phyloP scores from a whole-genome alignment of 2,113 vertebrate genomes.

The Spheniscus mendiculus region DNA sequence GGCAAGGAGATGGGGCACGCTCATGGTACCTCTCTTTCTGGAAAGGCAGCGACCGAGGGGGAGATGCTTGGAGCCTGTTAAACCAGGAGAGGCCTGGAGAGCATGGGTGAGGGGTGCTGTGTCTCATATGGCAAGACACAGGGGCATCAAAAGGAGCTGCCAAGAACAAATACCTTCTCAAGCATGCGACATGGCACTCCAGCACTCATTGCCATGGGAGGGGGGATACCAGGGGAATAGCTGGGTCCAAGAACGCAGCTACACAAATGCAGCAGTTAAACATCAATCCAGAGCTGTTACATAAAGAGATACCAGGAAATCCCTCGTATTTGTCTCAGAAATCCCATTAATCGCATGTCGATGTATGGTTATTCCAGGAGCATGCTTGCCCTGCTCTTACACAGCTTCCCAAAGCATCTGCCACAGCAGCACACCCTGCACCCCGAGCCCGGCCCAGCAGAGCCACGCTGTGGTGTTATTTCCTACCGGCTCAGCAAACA shows the following conservation, averaged over 20 bases:
- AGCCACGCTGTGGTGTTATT: accelerated
- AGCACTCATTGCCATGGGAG: not conserved
- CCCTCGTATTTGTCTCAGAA: not conserved
- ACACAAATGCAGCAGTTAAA: not conserved
- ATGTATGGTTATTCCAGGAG: accelerated
- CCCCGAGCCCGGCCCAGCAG: not conserved
- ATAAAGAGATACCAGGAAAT: not conserved
- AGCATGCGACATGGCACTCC: accelerated
- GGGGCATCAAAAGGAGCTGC: not conserved
- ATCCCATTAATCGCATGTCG: accelerated
- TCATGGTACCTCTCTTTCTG: no score
- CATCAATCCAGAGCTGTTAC: not conserved
- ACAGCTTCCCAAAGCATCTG: not conserved
- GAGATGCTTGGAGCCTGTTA: not conserved
- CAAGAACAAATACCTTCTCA: not conserved
- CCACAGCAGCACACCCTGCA: accelerated
- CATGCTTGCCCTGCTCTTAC: not conserved
- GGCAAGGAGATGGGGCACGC: accelerated
- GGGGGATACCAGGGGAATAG: not conserved
- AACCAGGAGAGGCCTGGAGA: no score
- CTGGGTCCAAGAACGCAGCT: not conserved
- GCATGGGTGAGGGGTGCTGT: accelerated
- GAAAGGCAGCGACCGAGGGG: accelerated
- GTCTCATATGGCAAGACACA: not conserved
- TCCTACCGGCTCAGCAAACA: not conserved